Conservation (phyloP, 2,113 vertebrate species). For the Erythrocercus mccallii region DNA sequence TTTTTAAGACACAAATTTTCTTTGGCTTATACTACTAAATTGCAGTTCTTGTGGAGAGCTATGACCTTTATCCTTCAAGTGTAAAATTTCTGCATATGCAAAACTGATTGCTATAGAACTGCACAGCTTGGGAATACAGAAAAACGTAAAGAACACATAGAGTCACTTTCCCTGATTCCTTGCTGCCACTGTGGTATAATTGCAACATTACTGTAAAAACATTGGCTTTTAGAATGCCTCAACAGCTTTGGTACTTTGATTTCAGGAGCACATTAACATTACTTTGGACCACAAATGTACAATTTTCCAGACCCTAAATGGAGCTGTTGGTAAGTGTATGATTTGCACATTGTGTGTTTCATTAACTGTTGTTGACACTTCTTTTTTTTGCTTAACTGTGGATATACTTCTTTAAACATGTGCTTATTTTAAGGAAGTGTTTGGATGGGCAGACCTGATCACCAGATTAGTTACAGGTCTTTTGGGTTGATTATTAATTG, state of each 20-base stretch:
- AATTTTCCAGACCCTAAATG: conserved; percentile 96
- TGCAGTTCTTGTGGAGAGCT: neutral
- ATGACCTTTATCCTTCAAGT: neutral
- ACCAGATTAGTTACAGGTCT: neutral
- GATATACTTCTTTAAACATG: neutral
- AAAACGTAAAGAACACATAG: neutral
- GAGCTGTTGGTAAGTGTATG: conserved; percentile 85
- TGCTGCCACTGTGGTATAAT: neutral
- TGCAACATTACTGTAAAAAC: neutral
- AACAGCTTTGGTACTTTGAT: conserved; percentile 3
- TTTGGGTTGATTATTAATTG: neutral
- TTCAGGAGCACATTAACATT: conserved; percentile 88
- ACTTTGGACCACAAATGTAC: conserved; percentile 94
- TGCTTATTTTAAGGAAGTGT: neutral
- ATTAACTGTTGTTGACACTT: neutral
- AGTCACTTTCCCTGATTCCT: neutral
- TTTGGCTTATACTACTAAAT: neutral
- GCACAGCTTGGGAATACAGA: neutral
- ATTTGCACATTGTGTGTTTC: neutral
- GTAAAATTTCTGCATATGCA: neutral
- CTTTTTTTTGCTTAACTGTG: neutral
- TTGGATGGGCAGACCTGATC: neutral
- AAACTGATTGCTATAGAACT: neutral
- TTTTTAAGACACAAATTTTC: neutral
- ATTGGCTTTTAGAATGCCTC: neutral